Evolutionary conservation across 2,888 invertebrate genomes (phyloP).

Genomic region (Nysson spinosus): DNA sequence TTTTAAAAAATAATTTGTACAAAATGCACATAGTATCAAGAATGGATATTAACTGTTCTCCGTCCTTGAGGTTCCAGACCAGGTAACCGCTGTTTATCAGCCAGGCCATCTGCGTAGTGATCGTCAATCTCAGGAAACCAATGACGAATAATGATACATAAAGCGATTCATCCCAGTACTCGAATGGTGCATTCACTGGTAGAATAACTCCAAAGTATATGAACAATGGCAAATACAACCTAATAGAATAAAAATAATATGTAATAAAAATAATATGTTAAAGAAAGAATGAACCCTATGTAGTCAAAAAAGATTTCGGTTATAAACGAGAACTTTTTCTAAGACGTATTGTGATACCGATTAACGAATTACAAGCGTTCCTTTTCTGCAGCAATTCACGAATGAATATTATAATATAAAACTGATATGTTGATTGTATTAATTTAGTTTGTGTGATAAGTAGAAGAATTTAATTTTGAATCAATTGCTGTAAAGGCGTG

Average conservation of each 20-base stretch:
- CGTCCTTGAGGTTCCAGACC: slow-evolving; percentile 85
- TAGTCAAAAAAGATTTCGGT: too few species aligned
- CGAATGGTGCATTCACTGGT: slow-evolving; percentile 87
- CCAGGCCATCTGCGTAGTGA: slow-evolving; percentile 84
- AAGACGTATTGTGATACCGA: too few species aligned
- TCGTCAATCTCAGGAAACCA: slow-evolving; percentile 84
- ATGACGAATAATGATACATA: slow-evolving; percentile 82
- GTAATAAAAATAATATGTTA: background rate
- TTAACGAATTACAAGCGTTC: too few species aligned
- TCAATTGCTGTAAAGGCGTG: too few species aligned
- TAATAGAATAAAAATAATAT: slow-evolving; percentile 64
- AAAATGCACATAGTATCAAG: slow-evolving; percentile 60
- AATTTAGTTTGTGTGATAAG: too few species aligned
- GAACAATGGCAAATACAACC: slow-evolving; percentile 85
- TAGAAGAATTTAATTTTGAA: too few species aligned
- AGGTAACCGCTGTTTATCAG: slow-evolving; percentile 85
- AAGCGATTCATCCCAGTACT: slow-evolving; percentile 87
- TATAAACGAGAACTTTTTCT: too few species aligned
- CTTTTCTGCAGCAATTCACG: too few species aligned
- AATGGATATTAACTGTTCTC: slow-evolving; percentile 83
- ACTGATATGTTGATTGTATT: too few species aligned
- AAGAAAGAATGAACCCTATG: too few species aligned
- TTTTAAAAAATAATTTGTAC: slow-evolving; percentile 65
- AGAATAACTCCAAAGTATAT: slow-evolving; percentile 81
- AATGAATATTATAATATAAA: too few species aligned